Evolutionary conservation across 1,140 invertebrate genomes (phyloP).

Genomic region (Tetraneura akinire): DNA sequence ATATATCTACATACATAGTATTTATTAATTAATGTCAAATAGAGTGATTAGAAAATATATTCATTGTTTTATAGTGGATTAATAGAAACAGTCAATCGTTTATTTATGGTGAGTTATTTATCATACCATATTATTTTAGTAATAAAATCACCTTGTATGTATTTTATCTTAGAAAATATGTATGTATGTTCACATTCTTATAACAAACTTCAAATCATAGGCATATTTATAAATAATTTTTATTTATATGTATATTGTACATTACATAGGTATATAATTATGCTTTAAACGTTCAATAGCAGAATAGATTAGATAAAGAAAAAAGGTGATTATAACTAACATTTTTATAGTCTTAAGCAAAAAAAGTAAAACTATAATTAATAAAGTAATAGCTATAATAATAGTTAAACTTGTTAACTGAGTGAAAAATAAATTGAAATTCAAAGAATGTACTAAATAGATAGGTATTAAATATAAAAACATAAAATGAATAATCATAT

Average conservation of each 20-base stretch:
- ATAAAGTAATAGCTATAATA: not conserved
- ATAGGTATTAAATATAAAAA: too few species aligned
- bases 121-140: not conserved
- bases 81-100: too few species aligned
- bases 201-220: not conserved
- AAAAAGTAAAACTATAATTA: not conserved
- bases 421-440: not conserved
- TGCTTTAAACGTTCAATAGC: not conserved
- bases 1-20: too few species aligned
- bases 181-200: not conserved
- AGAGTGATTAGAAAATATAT: not conserved
- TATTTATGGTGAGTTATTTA: too few species aligned
- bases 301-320: conserved; percentile 3
- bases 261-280: too few species aligned
- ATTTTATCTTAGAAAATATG: not conserved
- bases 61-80: not conserved
- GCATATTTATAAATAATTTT: too few species aligned
- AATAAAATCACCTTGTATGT: not conserved
- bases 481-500: too few species aligned
- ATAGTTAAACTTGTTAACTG: too few species aligned
- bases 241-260: too few species aligned
- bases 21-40: not conserved
- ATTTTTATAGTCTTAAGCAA: not conserved
- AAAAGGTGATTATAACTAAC: not conserved
- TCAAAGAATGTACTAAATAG: not conserved